Conservation (phyloP, 2,797 vertebrate species). For the Cetoscarus ocellatus region DNA sequence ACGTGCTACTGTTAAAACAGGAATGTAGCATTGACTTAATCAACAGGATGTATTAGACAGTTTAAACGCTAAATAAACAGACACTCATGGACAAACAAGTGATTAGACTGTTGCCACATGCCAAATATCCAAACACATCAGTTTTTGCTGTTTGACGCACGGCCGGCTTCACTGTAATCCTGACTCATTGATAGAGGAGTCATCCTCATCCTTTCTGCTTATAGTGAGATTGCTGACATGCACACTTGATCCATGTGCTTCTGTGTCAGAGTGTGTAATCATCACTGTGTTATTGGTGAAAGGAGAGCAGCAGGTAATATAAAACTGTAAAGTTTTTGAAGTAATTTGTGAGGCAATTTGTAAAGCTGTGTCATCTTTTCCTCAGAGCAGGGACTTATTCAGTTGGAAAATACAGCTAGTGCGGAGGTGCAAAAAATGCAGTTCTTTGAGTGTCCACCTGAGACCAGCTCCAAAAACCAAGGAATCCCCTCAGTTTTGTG, state of each 20-base stretch:
- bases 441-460: too few relatives aligned
- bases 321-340: too few relatives aligned
- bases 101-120: slow-evolving; percentile 40
- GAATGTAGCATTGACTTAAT: slow-evolving; percentile 29
- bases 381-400: too few relatives aligned
- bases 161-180: slow-evolving; percentile 11
- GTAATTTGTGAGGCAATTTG: neutral
- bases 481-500: too few relatives aligned
- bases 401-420: too few relatives aligned
- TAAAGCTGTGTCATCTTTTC: neutral
- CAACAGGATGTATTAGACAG: slow-evolving; percentile 54
- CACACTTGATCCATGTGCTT: slow-evolving; percentile 26
- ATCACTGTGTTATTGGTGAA: slow-evolving; percentile 7
- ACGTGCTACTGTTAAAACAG: slow-evolving; percentile 34
- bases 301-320: neutral
- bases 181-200: slow-evolving; percentile 51
- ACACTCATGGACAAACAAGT: slow-evolving; percentile 50
- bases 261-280: slow-evolving; percentile 11
- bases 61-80: slow-evolving; percentile 58
- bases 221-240: slow-evolving; percentile 35
- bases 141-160: slow-evolving; percentile 43
- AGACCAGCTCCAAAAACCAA: too few relatives aligned
- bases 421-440: too few relatives aligned
- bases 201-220: slow-evolving; percentile 14
- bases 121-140: slow-evolving; percentile 68